These are phyloP conservation scores for Brachionus asplanchnoidis DNA, from an alignment of 1,140 invertebrate genomes.

Conservation along the genomic window DNA sequence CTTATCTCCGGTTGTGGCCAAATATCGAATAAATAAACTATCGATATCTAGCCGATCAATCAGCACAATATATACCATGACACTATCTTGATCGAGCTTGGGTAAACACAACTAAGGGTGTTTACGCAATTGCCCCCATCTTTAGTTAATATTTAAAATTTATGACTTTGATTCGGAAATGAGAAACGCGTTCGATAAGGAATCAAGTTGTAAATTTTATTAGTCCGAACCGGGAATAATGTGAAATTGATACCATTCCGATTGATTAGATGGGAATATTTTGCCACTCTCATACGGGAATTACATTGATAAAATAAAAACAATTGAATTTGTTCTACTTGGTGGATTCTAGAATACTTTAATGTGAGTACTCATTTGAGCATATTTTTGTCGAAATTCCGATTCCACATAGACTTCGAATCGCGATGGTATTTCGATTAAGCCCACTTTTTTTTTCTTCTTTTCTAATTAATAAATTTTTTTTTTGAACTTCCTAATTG, in stretches of 20 bases:
- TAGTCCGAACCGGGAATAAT: background rate
- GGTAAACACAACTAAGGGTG: background rate
- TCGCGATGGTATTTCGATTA: conserved; percentile 37
- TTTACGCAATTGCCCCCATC: background rate
- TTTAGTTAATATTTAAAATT: conserved; percentile 23
- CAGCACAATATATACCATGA: conserved; percentile 2
- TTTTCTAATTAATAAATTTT: background rate
- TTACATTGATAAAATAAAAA: conserved; percentile 7
- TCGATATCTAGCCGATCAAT: conserved; percentile 5
- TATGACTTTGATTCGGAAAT: conserved; percentile 2
- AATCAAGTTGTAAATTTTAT: background rate
- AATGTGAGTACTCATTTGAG: background rate
- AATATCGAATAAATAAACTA: conserved; percentile 23
- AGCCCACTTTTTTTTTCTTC: background rate
- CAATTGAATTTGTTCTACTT: conserved; percentile 36
- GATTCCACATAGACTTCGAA: background rate
- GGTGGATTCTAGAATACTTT: conserved; percentile 9
- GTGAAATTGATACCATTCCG: background rate
- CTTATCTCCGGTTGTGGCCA: conserved; percentile 5
- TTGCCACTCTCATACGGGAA: background rate
- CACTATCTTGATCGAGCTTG: background rate
- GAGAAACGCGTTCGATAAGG: background rate
- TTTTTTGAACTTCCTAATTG: background rate
- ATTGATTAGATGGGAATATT: conserved; percentile 14
- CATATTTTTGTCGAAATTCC: background rate